Conservation (phyloP, 1,140 invertebrate genomes). For the Bacillus rossius region DNA sequence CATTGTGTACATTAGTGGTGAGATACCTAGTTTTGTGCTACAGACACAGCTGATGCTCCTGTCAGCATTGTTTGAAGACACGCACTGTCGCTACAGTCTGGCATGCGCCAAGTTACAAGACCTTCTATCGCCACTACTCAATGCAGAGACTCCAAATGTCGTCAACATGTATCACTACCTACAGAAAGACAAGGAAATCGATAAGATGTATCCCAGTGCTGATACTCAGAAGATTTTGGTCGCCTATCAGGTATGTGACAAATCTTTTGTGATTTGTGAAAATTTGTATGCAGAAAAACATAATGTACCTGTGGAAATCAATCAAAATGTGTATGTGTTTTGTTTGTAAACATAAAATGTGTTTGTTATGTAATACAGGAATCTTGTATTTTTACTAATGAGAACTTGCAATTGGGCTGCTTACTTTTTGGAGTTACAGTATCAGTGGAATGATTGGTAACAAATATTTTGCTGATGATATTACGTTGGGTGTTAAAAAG, state of each 20-base stretch:
- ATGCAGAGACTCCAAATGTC: constrained; percentile 69
- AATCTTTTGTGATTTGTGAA: too few species aligned
- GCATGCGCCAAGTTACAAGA: constrained; percentile 74
- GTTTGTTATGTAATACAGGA: too few species aligned
- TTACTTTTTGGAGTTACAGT: too few species aligned
- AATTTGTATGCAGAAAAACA: too few species aligned
- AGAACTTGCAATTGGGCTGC: too few species aligned
- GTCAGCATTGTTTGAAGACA: constrained; percentile 63
- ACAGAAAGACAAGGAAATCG: constrained; percentile 52
- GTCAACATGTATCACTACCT: constrained; percentile 76
- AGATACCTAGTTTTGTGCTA: constrained; percentile 21
- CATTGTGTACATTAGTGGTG: background rate
- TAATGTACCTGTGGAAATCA: too few species aligned
- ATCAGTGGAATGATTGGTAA: too few species aligned
- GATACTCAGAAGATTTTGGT: constrained; percentile 63
- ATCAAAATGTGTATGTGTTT: too few species aligned
- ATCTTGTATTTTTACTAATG: too few species aligned
- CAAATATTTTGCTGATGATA: too few species aligned
- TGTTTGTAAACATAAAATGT: too few species aligned
- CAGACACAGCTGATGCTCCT: constrained; percentile 51
- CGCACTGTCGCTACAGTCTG: constrained; percentile 77
- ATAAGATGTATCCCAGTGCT: constrained; percentile 47
- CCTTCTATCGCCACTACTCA: constrained; percentile 65
- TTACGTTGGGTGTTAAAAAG: too few species aligned
- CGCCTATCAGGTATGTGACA: constrained; percentile 76